These are phyloP conservation scores for Halichondria panicea DNA, from an alignment of 37 sponge, comb jelly and placozoan species.

Conservation along the genomic window DNA sequence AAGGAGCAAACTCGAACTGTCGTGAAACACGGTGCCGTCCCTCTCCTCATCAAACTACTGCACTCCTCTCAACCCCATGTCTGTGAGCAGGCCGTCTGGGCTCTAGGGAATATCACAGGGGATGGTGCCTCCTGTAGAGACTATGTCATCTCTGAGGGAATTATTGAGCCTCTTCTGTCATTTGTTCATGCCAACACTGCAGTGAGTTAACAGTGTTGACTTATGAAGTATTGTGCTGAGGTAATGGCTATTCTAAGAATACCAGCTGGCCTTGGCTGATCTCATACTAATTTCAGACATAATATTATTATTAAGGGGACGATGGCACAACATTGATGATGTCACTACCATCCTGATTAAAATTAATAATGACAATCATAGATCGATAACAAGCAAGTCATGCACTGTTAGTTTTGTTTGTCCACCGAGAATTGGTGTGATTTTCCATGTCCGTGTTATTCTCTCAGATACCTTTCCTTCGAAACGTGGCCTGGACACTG, in stretches of 20 bases:
- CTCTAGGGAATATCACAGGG: slow-evolving; percentile 91
- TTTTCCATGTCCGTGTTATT: neutral
- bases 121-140: slow-evolving; percentile 85
- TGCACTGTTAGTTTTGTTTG: too few species aligned
- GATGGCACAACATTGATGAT: too few species aligned
- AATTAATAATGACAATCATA: too few species aligned
- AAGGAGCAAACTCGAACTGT: slow-evolving; percentile 88
- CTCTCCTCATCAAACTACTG: slow-evolving; percentile 74
- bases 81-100: slow-evolving; percentile 95
- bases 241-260: neutral
- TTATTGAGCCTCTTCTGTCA: slow-evolving; percentile 78
- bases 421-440: neutral
- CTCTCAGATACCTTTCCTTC: slow-evolving; percentile 65
- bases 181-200: slow-evolving; percentile 67
- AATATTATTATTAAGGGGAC: too few species aligned
- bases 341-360: too few species aligned
- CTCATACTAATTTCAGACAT: too few species aligned
- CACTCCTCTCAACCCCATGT: slow-evolving; percentile 51
- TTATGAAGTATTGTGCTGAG: neutral
- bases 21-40: slow-evolving; percentile 84
- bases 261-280: neutral
- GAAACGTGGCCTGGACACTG: slow-evolving; percentile 89
- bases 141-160: slow-evolving; percentile 79
- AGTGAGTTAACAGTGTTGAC: slow-evolving; percentile 18
- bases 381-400: too few species aligned